Evolutionary conservation across 2,113 vertebrate species (phyloP).

Genomic region (Zeus faber): DNA sequence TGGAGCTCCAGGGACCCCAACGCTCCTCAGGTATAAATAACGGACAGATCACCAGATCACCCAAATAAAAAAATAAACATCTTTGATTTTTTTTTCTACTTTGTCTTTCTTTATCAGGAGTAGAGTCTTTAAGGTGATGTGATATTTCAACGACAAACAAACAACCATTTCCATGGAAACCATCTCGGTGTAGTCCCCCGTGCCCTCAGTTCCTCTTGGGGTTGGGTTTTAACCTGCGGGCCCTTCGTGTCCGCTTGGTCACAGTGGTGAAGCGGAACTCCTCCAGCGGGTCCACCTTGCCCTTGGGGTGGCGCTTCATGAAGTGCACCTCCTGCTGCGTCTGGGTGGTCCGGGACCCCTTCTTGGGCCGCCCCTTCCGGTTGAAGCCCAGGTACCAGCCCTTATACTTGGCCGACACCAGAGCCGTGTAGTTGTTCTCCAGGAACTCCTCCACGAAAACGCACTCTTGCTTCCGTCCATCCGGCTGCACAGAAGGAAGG

Average conservation of each 20-base stretch:
- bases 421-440: conserved; percentile 83
- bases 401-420: conserved; percentile 80
- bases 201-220: conserved; percentile 65
- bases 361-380: conserved; percentile 76
- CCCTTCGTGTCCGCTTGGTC: conserved; percentile 80
- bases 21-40: not conserved
- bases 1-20: no score
- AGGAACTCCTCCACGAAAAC: conserved; percentile 82
- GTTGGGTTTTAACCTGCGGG: conserved; percentile 74
- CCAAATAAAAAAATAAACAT: conserved; percentile 83
- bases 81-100: conserved; percentile 63
- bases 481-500: conserved; percentile 52
- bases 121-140: conserved; percentile 51
- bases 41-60: conserved; percentile 63
- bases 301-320: conserved; percentile 78
- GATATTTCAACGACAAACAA: conserved; percentile 52
- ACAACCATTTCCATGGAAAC: conserved; percentile 9
- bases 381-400: conserved; percentile 84
- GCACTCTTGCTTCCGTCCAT: conserved; percentile 78
- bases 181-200: conserved; percentile 28
- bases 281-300: conserved; percentile 67
- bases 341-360: conserved; percentile 77
- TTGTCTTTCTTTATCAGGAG: conserved; percentile 48
- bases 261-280: conserved; percentile 81
- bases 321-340: conserved; percentile 81